Percentiles rank a stretch among this genome's conserved stretches.
Conservation (phyloP, 2,888 invertebrate species). For the Trissolcus brochymenae region DNA sequence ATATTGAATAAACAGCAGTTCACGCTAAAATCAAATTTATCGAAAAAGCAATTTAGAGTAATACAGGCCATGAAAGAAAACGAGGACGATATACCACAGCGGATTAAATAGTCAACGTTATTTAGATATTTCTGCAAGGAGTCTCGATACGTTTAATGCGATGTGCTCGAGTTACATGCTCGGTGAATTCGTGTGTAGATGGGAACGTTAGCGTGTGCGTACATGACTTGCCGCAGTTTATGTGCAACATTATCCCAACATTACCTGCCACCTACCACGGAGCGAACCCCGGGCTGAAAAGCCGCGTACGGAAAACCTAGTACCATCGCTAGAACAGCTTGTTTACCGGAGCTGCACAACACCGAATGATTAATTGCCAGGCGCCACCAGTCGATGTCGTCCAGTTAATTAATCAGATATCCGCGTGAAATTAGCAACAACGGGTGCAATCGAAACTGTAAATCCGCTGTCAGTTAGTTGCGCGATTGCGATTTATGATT, state of each 20-base stretch:
- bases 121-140: conserved; percentile 52
- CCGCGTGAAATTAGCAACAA: conserved; percentile 66
- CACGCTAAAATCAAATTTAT: conserved; percentile 34
- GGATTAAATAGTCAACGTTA: conserved; percentile 52
- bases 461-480: conserved; percentile 47
- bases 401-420: conserved; percentile 76
- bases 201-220: conserved; percentile 48
- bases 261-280: conserved; percentile 67
- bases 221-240: conserved; percentile 71
- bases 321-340: conserved; percentile 59
- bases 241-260: conserved; percentile 74
- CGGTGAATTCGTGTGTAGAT: conserved; percentile 43
- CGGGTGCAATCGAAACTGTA: conserved; percentile 54
- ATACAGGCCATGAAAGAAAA: conserved; percentile 54
- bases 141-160: conserved; percentile 61
- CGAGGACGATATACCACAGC: conserved; percentile 44
- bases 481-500: conserved; percentile 54
- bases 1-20: conserved; percentile 28
- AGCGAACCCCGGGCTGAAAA: conserved; percentile 48
- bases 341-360: conserved; percentile 61
- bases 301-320: conserved; percentile 55
- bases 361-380: conserved; percentile 69
- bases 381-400: conserved; percentile 48
- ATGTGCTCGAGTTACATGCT: conserved; percentile 61
- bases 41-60: conserved; percentile 49